phyloP scores from a whole-genome alignment of 2,888 invertebrate species.

The Cerastis rubricosa region DNA sequence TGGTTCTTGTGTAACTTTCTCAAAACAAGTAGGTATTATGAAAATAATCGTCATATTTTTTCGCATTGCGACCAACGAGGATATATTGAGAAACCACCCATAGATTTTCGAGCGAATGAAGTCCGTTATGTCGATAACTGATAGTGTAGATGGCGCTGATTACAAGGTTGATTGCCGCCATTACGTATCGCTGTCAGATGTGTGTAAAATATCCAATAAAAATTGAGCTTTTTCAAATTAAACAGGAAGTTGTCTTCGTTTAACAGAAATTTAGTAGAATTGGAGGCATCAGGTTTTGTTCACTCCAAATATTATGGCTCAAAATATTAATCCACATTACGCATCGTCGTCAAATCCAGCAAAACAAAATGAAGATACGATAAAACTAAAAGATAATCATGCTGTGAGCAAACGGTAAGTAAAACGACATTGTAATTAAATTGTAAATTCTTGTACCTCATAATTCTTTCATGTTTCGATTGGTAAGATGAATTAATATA shows the following conservation, averaged over 20 bases:
- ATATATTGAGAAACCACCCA: conserved; percentile 31
- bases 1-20: neutral
- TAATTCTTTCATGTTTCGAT: conserved; percentile 19
- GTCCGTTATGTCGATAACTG: neutral
- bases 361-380: conserved; percentile 95
- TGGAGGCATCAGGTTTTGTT: conserved; percentile 77
- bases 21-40: neutral
- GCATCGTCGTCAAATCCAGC: conserved; percentile 93
- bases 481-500: neutral
- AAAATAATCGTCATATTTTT: neutral
- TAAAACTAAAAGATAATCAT: conserved; percentile 95
- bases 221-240: conserved; percentile 89
- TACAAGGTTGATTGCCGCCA: conserved; percentile 79
- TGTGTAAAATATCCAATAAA: conserved; percentile 84
- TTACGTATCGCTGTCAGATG: conserved; percentile 85
- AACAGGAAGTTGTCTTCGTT: conserved; percentile 84
- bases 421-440: conserved; percentile 50
- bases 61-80: neutral
- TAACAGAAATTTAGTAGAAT: conserved; percentile 85
- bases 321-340: conserved; percentile 96
- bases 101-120: conserved; percentile 34
- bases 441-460: conserved; percentile 20
- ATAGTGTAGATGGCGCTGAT: conserved; percentile 69
- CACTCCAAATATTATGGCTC: conserved; percentile 92
- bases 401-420: conserved; percentile 97